Evolutionary conservation across 2,888 invertebrate species (phyloP), one percentile per base, ranked within the genome.

Genomic region (Agonopterix arenella): DNA sequence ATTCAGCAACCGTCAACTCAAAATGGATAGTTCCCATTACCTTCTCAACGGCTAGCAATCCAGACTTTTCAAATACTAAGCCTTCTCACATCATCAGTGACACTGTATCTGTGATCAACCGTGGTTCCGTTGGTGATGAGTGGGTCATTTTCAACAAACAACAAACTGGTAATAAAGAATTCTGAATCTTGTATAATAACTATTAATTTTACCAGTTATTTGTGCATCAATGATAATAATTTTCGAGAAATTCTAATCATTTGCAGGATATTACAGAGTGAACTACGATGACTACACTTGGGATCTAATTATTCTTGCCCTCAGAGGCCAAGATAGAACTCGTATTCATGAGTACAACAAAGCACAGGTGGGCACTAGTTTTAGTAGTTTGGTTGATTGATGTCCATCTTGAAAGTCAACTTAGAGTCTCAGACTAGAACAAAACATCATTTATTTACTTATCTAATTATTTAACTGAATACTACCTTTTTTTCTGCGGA

Each of bases 321-420:
- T 92, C 50, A 67, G 75, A 59, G 70, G 76, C 36, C n/a, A 57
- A 1, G 53, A 64, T 11, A 75, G 79, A 44, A 62, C 60, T 8
- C 49, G 42, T 0, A 93, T 96, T 47, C 90, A 93, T 57, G 90
- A 91, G 44, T 74, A 92, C 9, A 95, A 95, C 73, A 90, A 93
- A 61, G 96, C 95, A 3, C 95, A 96, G 80, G 86, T 94, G 7
- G 28, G 28, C 28, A 28, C 28, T 28, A 28, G 28, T 28, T 28
- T 13, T 13, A 13, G 13, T 13, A 13, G 13, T 13, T 13, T 13
- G 13, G 13, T 13, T 13, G 13, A 13, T 13, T 13, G 13, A 28
- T 28, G 7, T 28, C 28, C 28, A 28, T 28, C 28, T 28, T 28
- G 28, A 28, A 28, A 28, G 28, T 28, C 28, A 28, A 28, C 28